Base-by-base conservation (phyloP, 1,140 invertebrate genomes). In the Drosophila nannoptera region DNA sequence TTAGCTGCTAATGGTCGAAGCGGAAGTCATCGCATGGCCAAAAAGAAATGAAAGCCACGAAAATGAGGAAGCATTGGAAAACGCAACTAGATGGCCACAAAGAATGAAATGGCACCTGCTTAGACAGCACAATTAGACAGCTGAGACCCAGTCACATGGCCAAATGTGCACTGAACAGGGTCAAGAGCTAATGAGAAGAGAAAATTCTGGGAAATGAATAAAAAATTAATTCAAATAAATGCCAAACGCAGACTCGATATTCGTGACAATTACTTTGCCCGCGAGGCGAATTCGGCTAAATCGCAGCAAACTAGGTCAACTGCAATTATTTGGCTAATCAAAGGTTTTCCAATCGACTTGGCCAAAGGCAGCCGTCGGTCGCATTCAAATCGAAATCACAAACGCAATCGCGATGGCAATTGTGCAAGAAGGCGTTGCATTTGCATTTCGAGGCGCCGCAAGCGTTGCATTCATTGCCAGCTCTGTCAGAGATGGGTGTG, bases 21-120 rank as follows among this genome's bases (percentile, higher is more conserved):
- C 77, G 77, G 77, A 78, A 81, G 73, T 80, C 50, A 52, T 53
- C 56, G 66, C 60, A 62, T 66, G 75, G 77, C 32, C 14, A 46
- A 8, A 46, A 8, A 53, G 67, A 69, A 69, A 69, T 42, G 77
- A 68, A 76, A 77, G 75, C 75, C 59, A 46, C 32, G 46, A 68
- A 68, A 62, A 69, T 77, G 55, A 56, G 61, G 75, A 68, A 50
- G 49, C 54, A 29, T 12, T 61, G 50, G 61, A 32, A 53, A 22
- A 22, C 1, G 53, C 50, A 72, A 61, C 45, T 40, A 62, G 56
- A 69, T 69, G 56, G 64, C n/a, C 69, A 72, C 29, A 40, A 16
- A 60, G 53, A 69, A 58, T 22, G n/a, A 33, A 35, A n/a, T 9
- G 33, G 16, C 43, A 66, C 62, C 46, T 70, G 68, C 35, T 46